A percentile compares a stretch with the other conserved stretches of the same genome.
phyloP scores from a whole-genome alignment of 1,140 invertebrate genomes.

The Laupala kohalensis region DNA sequence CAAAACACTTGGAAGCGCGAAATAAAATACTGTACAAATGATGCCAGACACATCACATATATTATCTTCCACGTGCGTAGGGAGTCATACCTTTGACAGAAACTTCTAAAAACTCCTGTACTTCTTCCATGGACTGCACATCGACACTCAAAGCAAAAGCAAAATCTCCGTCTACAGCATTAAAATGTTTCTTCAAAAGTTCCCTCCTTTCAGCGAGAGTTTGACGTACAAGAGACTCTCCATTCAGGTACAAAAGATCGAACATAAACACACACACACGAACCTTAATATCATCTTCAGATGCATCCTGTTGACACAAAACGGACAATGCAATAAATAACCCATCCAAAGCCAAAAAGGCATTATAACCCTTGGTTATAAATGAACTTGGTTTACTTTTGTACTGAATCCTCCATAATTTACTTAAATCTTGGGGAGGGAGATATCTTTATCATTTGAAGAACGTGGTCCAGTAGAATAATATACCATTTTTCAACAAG shows the following conservation, averaged over 20 bases:
- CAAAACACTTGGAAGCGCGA: neutral
- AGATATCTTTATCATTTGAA: too few species aligned
- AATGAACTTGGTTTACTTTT: too few species aligned
- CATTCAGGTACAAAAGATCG: slow-evolving; percentile 93
- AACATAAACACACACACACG: slow-evolving; percentile 97
- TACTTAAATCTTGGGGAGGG: too few species aligned
- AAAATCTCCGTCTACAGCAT: slow-evolving; percentile 71
- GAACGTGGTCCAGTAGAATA: too few species aligned
- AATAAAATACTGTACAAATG: neutral
- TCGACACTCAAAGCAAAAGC: slow-evolving; percentile 75
- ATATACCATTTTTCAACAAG: too few species aligned
- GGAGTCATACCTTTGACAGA: slow-evolving; percentile 65
- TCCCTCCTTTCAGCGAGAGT: slow-evolving; percentile 64
- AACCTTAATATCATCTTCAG: slow-evolving; percentile 82
- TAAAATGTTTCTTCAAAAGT: slow-evolving; percentile 62
- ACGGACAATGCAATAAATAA: slow-evolving; percentile 4
- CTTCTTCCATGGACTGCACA: slow-evolving; percentile 78
- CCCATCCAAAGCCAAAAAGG: too few species aligned
- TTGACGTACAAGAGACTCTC: slow-evolving; percentile 65
- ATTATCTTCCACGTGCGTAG: neutral
- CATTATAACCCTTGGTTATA: too few species aligned
- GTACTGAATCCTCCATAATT: too few species aligned
- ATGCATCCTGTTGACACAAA: slow-evolving; percentile 54
- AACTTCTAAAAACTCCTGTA: slow-evolving; percentile 88
- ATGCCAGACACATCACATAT: neutral